Percentiles rank a stretch among this genome's conserved stretches.
phyloP scores from a whole-genome alignment of 2,113 vertebrate species.

The Myrmophylax atrothorax region DNA sequence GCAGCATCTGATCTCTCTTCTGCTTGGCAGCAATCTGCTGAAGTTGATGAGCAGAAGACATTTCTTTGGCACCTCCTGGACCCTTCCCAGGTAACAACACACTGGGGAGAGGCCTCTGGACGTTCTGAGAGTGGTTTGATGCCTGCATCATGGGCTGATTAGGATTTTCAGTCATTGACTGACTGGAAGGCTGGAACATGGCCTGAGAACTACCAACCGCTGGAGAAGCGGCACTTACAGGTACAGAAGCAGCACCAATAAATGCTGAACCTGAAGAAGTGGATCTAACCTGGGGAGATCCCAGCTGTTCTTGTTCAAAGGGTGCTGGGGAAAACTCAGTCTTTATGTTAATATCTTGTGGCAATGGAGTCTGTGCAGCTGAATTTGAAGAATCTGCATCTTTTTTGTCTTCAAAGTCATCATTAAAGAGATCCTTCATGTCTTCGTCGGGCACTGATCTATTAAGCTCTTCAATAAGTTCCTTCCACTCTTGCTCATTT shows the following conservation, averaged over 20 bases:
- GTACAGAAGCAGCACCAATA: slow-evolving; percentile 80
- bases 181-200: slow-evolving; percentile 72
- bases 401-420: slow-evolving; percentile 94
- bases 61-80: slow-evolving; percentile 83
- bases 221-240: slow-evolving; percentile 81
- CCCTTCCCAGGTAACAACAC: slow-evolving; percentile 87
- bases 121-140: slow-evolving; percentile 77
- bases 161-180: slow-evolving; percentile 71
- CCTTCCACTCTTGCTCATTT: slow-evolving; percentile 97
- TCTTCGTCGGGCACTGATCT: slow-evolving; percentile 92
- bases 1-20: slow-evolving; percentile 82
- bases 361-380: slow-evolving; percentile 74
- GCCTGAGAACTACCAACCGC: slow-evolving; percentile 77
- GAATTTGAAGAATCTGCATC: slow-evolving; percentile 84
- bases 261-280: slow-evolving; percentile 84
- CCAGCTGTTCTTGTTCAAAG: slow-evolving; percentile 89
- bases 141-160: slow-evolving; percentile 74
- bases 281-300: slow-evolving; percentile 87
- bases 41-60: slow-evolving; percentile 90
- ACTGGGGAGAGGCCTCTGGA: slow-evolving; percentile 73
- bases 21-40: slow-evolving; percentile 87
- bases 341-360: slow-evolving; percentile 88
- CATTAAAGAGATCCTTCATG: slow-evolving; percentile 97
- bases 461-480: slow-evolving; percentile 97
- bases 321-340: slow-evolving; percentile 88